These are phyloP conservation scores for Pseudopleuronectes americanus DNA, from an alignment of 2,797 vertebrate species.

Conservation along the genomic window DNA sequence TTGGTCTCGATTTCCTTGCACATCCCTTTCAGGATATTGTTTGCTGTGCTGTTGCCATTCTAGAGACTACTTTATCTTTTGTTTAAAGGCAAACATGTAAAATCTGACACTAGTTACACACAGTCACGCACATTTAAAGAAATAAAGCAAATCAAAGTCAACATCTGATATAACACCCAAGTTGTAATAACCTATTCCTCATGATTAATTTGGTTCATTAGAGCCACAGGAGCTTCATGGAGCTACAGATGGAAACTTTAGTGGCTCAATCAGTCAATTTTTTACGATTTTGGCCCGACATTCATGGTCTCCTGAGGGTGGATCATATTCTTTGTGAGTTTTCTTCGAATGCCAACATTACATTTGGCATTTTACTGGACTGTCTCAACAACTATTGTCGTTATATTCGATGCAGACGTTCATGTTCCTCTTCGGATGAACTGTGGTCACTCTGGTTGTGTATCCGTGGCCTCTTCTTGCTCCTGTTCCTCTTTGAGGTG, in stretches of 20 bases:
- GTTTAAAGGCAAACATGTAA: too few species aligned
- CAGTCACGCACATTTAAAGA: too few species aligned
- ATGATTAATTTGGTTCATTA: not conserved
- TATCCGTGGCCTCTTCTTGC: not conserved
- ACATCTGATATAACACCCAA: too few species aligned
- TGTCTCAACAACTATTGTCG: not conserved
- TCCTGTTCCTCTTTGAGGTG: conserved; percentile 48
- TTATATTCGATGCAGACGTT: not conserved
- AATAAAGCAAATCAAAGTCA: too few species aligned
- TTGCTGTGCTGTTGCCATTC: not conserved
- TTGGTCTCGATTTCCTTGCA: not conserved
- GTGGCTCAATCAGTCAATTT: not conserved
- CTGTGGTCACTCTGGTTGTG: too few species aligned
- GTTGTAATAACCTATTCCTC: not conserved
- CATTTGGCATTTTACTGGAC: not conserved
- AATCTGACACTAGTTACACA: too few species aligned
- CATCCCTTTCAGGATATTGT: not conserved
- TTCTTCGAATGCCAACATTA: not conserved
- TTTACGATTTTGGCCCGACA: not conserved
- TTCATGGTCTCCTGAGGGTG: not conserved
- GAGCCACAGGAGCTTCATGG: not conserved
- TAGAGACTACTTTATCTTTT: too few species aligned
- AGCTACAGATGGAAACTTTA: too few species aligned
- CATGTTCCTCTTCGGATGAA: not conserved
- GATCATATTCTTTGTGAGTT: not conserved